phyloP scores from a whole-genome alignment of 2,888 invertebrate species.

The Malthinus flaveolus region DNA sequence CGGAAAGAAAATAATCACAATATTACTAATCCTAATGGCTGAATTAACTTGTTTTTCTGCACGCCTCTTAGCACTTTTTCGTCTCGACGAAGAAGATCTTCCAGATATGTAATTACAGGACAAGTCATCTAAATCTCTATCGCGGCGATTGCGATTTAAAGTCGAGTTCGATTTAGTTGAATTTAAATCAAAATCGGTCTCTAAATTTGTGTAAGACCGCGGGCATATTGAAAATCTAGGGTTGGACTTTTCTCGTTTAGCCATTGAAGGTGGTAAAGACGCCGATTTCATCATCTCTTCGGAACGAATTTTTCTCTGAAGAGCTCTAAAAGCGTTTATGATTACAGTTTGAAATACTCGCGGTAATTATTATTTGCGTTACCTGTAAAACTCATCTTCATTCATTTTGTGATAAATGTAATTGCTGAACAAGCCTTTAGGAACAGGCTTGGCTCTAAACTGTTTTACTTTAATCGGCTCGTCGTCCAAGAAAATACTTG shows the following conservation, averaged over 20 bases:
- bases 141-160: slow-evolving; percentile 45
- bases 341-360: not conserved
- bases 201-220: slow-evolving; percentile 43
- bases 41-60: slow-evolving; percentile 15
- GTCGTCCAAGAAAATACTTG: slow-evolving; percentile 47
- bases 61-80: slow-evolving; percentile 51
- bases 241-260: slow-evolving; percentile 59
- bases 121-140: slow-evolving; percentile 49
- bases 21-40: not conserved
- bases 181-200: slow-evolving; percentile 21
- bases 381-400: slow-evolving; percentile 75
- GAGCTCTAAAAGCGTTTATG: slow-evolving; percentile 59
- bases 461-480: slow-evolving; percentile 57
- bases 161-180: slow-evolving; percentile 2
- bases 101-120: slow-evolving; percentile 59
- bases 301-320: slow-evolving; percentile 69
- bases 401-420: slow-evolving; percentile 72
- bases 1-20: not conserved
- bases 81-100: slow-evolving; percentile 53
- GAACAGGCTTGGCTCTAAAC: slow-evolving; percentile 70
- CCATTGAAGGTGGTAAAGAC: slow-evolving; percentile 70
- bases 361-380: slow-evolving; percentile 8
- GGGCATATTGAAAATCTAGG: slow-evolving; percentile 49
- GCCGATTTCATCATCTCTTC: slow-evolving; percentile 70
- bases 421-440: slow-evolving; percentile 70